Evolutionary conservation across 1,140 invertebrate species (phyloP).

Genomic region (Drosophila bocqueti): DNA sequence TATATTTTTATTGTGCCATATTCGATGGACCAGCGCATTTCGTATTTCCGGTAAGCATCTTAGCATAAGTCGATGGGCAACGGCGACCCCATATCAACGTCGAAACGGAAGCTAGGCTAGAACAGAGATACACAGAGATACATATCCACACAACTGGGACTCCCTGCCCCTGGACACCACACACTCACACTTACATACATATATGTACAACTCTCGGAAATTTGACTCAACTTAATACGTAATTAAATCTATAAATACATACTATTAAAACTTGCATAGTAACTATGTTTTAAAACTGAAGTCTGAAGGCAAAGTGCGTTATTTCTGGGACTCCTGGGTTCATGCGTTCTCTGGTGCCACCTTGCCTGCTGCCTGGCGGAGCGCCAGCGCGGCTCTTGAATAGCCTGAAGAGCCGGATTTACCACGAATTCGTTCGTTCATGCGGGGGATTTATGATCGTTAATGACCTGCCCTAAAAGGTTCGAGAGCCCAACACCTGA

Average conservation of each 20-base stretch:
- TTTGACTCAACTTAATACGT: slow-evolving; percentile 75
- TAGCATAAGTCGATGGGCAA: slow-evolving; percentile 42
- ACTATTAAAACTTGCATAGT: slow-evolving; percentile 59
- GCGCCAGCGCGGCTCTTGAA: slow-evolving; percentile 39
- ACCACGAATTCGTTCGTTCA: slow-evolving; percentile 70
- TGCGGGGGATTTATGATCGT: slow-evolving; percentile 61
- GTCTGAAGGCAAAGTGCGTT: slow-evolving; percentile 1
- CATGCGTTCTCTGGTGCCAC: slow-evolving; percentile 19
- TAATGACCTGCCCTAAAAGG: slow-evolving; percentile 76
- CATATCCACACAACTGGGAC: slow-evolving; percentile 10
- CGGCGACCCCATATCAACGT: slow-evolving; percentile 14
- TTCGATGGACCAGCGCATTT: slow-evolving; percentile 32
- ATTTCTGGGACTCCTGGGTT: neutral
- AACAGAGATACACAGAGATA: slow-evolving; percentile 14
- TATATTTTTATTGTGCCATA: slow-evolving; percentile 32
- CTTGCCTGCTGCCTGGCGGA: slow-evolving; percentile 4
- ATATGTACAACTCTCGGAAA: slow-evolving; percentile 56
- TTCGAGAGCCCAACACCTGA: slow-evolving; percentile 55
- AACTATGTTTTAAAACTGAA: slow-evolving; percentile 65
- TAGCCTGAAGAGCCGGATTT: slow-evolving; percentile 58
- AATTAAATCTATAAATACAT: slow-evolving; percentile 68
- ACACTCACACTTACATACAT: slow-evolving; percentile 32
- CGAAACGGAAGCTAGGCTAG: slow-evolving; percentile 36
- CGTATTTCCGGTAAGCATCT: slow-evolving; percentile 30
- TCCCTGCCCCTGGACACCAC: slow-evolving; percentile 6